A percentile compares a stretch with the other conserved stretches of the same genome.
Conservation (phyloP, 2,797 vertebrate species). For the Valencia hispanica region DNA sequence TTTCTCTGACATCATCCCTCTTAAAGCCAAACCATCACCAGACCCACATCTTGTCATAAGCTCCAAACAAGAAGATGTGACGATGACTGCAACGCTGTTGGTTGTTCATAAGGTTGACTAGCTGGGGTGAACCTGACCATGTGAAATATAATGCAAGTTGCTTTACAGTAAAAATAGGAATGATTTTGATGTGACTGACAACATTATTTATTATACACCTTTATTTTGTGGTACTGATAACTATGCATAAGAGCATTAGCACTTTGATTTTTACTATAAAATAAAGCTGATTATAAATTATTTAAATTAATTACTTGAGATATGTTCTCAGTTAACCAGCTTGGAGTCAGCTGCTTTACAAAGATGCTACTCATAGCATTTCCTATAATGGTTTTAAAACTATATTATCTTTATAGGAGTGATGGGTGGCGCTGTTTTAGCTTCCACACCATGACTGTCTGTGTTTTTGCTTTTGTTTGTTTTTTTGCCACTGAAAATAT, state of each 20-base stretch:
- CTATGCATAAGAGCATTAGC: not conserved
- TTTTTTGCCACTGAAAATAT: not conserved
- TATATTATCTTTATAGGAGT: not conserved
- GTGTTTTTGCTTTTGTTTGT: not conserved
- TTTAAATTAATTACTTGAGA: not conserved
- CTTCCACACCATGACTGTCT: not conserved
- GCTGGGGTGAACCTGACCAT: not conserved
- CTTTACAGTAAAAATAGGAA: not conserved
- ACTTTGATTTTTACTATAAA: not conserved
- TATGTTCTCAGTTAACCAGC: not conserved
- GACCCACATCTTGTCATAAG: not conserved
- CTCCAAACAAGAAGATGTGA: not conserved
- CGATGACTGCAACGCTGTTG: not conserved
- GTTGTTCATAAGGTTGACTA: not conserved
- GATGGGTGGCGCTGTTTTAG: not conserved
- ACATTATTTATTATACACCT: not conserved
- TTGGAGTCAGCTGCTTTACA: not conserved
- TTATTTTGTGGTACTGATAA: not conserved
- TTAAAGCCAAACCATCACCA: not conserved
- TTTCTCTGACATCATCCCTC: not conserved
- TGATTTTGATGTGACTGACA: not conserved
- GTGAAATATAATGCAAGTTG: not conserved
- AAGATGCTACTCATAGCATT: not conserved
- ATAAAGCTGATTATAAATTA: not conserved
- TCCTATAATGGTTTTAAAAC: not conserved